Base-by-base conservation (phyloP, 2,797 vertebrate genomes). In the Myiotriccus ornatus region DNA sequence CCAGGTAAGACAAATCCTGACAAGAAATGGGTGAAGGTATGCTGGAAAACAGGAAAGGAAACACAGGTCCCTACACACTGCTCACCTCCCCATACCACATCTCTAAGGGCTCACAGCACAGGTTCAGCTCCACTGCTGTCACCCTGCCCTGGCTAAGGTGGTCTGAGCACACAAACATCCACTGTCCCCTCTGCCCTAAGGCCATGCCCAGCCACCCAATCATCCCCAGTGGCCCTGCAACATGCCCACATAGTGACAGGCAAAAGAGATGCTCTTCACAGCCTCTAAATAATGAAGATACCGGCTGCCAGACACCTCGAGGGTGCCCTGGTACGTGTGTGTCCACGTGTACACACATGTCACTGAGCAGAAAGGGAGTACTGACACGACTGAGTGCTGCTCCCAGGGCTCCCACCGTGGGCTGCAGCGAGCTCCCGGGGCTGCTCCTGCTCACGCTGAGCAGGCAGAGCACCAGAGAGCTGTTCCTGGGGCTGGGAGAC, bases 161-260 rank as follows among this genome's bases (percentile, higher is more conserved):
- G n/a, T 7, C 49, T 23, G 23, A 79, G 35, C 62, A 56, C 2
- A 1, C 44, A 49, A 41, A n/a, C 49, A 63, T 16, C 49, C 44
- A 13, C 32, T 8, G 28, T 9, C 25, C 4, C 2, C 34, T 52
- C 50, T 43, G 56, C n/a, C n/a, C n/a, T n/a, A n/a, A n/a, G n/a
- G n/a, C n/a, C 19, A 4, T 6, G 37, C 49, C 55, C 82, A 84
- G 71, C 35, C 57, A 41, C 9, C 4, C 47, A 35, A 34, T 5
- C 35, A 10, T 10, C n/a, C 75, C 69, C 47, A 49, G 70, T 0
- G 1, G 25, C 62, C 74, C 57, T 7, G 8, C 19, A 2, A 11
- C 0, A 1, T 3, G 17, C 44, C 64, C 47, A n/a, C 0, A 0
- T 27, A 85, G 37, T 0, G 0, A 50, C 35, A 34, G 50, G 50